Base-by-base conservation (phyloP, 2,113 vertebrate species). In the Glaucomys volans region DNA sequence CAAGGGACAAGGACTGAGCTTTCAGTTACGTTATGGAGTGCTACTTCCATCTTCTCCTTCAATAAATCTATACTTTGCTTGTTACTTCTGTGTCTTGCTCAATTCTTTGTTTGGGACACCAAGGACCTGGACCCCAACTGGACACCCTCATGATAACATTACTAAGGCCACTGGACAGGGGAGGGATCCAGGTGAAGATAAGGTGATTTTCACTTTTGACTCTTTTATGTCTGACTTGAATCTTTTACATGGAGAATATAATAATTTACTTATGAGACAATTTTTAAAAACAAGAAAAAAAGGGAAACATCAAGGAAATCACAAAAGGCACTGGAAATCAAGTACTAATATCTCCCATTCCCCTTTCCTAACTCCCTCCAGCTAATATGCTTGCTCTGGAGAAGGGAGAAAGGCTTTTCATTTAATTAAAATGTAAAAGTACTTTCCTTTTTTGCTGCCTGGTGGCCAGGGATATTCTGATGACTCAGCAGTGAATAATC, bases 401-500 rank as follows among this genome's bases (percentile, higher is more conserved):
- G 91, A 93, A 84, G 79, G 87, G 71, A 93, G 79, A 91, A 96
- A 94, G 76, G 82, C 69, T 96, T 96, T 97, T 96, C 86, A 84
- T 95, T 95, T 97, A 96, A 97, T 95, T 97, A 97, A 97, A 97
- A 95, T 69, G 47, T 96, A 90, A 94, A 22, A 97, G 87, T 88
- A 75, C 12, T 52, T 85, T 84, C 20, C 88, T 81, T 93, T 93
- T 84, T 67, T 32, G 82, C 76, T 94, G 96, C 89, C 85, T 64
- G 87, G 91, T 80, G 80, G 83, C 87, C 88, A 85, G 81, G 62
- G 85, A 87, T 91, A 96, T 97, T 97, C 79, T 97, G 98, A 97
- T 97, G 97, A 98, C 82, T 98, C 97, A 98, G 97, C 95, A 80
- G 83, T 97, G 97, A 98, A 87, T 97, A 98, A 97, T 98, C 96